These are phyloP conservation scores for Spheniscus mendiculus DNA, from an alignment of 2,113 vertebrate genomes.

Conservation along the genomic window DNA sequence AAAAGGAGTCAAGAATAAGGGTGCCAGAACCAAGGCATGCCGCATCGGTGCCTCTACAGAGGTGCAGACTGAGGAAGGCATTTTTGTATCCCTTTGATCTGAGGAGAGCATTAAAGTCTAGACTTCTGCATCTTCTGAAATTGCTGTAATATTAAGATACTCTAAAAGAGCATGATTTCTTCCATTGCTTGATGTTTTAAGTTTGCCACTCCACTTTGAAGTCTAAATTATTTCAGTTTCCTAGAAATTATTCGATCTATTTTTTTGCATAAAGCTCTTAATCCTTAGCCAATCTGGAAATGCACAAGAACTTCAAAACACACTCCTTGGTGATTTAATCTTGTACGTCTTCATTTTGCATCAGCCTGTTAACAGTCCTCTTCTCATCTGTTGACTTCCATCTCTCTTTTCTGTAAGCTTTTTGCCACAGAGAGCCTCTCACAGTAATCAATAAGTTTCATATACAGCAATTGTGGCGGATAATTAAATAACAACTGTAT, in stretches of 20 bases:
- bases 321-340: not conserved
- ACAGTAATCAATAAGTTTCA: constrained; percentile 2
- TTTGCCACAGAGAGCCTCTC: constrained; percentile 10
- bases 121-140: not conserved
- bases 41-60: not conserved
- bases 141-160: not conserved
- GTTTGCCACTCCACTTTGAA: not conserved
- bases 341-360: not conserved
- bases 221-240: not conserved
- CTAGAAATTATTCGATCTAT: not conserved
- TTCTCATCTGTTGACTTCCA: not conserved
- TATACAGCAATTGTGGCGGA: not conserved
- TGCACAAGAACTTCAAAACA: not conserved
- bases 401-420: not conserved
- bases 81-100: not conserved
- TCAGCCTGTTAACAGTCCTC: not conserved
- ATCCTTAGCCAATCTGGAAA: not conserved
- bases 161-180: not conserved
- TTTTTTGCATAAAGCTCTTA: not conserved
- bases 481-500: constrained; percentile 56
- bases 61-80: not conserved
- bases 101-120: not conserved
- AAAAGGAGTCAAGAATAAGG: not conserved
- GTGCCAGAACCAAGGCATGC: not conserved
- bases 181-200: not conserved